Evolutionary conservation across 2,113 vertebrate genomes (phyloP).

Genomic region (Nycticebus coucang): DNA sequence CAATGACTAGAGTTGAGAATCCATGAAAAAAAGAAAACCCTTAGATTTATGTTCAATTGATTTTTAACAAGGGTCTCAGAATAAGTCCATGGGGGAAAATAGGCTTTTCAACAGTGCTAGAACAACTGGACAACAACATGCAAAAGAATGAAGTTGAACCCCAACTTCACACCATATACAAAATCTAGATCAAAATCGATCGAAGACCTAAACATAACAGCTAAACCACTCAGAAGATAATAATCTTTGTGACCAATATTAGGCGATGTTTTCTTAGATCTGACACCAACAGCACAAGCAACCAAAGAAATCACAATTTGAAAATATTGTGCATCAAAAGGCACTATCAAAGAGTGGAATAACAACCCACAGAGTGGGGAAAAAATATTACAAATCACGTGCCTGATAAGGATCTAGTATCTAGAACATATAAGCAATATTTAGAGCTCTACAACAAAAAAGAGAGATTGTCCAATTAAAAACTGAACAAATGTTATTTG

Average conservation of each 20-base stretch:
- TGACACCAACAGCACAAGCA: background rate
- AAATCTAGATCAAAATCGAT: background rate
- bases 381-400: background rate
- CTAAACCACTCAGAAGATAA: background rate
- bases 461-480: background rate
- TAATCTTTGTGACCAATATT: conserved; percentile 23
- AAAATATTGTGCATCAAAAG: background rate
- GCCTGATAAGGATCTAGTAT: background rate
- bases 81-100: background rate
- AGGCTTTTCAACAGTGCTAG: background rate
- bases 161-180: background rate
- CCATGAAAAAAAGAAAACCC: background rate
- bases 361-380: background rate
- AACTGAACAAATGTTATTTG: background rate
- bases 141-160: background rate
- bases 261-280: background rate
- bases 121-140: background rate
- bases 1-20: background rate
- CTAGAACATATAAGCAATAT: conserved; percentile 5
- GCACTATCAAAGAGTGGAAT: background rate
- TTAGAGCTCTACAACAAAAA: background rate
- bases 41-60: background rate
- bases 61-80: background rate
- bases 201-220: background rate
- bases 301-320: background rate